Conservation (phyloP, 2,113 vertebrate genomes). For the Rhabdomys dilectus region DNA sequence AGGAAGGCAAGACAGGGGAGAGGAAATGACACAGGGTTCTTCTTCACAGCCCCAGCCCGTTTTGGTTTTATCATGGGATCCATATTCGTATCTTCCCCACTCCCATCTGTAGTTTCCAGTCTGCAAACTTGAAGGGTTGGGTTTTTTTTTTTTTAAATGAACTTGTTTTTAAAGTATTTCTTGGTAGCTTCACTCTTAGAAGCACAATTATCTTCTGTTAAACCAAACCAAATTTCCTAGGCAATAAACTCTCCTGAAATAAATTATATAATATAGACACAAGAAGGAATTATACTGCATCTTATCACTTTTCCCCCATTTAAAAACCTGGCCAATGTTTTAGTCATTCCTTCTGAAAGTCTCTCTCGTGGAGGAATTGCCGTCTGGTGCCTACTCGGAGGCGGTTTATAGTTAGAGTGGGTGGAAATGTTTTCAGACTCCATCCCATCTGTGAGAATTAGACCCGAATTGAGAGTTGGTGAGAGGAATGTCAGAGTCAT, state of each 20-base stretch:
- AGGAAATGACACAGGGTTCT: too few relatives aligned
- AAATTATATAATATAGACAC: not conserved
- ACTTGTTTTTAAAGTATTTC: not conserved
- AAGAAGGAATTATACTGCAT: not conserved
- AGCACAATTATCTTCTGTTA: not conserved
- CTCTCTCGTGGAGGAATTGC: not conserved
- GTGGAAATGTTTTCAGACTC: slow-evolving; percentile 35
- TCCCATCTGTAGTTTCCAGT: not conserved
- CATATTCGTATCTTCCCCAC: accelerated
- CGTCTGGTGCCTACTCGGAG: not conserved
- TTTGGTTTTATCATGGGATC: not conserved
- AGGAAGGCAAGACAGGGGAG: not conserved
- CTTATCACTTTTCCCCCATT: not conserved
- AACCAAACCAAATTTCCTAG: slow-evolving; percentile 31
- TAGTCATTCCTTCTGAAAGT: not conserved
- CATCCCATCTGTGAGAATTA: not conserved
- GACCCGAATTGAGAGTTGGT: not conserved
- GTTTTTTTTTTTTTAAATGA: not conserved
- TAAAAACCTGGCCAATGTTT: slow-evolving; percentile 1
- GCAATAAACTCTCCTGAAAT: not conserved
- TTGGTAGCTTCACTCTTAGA: not conserved
- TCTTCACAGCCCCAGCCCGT: not conserved
- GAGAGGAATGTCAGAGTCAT: not conserved
- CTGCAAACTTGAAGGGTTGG: not conserved
- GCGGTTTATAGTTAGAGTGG: not conserved